Evolutionary conservation across 2,113 vertebrate species (phyloP), one percentile per base, ranked within the genome.

Genomic region (Triplophysa rosa): DNA sequence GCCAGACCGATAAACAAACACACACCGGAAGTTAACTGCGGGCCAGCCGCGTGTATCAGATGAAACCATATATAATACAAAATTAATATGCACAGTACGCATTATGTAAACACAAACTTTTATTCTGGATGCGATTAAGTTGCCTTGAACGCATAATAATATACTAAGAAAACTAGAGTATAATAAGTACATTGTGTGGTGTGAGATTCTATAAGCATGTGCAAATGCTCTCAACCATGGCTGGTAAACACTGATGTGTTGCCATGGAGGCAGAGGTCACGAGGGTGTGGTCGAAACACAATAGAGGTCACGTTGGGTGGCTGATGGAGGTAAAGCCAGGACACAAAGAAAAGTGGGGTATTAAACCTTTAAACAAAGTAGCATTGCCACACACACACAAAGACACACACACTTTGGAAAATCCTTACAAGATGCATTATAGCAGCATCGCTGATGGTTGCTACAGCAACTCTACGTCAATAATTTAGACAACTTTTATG

Each of bases 171-270:
- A n/a, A n/a, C n/a, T n/a, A n/a, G n/a, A n/a, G 9, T 42, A 42
- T 42, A 7, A 8, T 11, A 42, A 1, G 54, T n/a, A 4, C 0
- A 8, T n/a, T 6, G 1, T 56, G 19, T 56, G n/a, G 40, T 67
- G 19, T 45, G 37, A 4, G 37, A 67, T 66, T 42, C 64, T 66
- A 40, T 58, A 40, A 52, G 45, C 47, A 79, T 33, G 67, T 14
- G 61, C 23, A 24, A 63, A 72, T 71, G 75, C 40, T 80, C 42
- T 16, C 40, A 52, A 47, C 56, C 10, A 45, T 54, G 54, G 59
- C 59, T 24, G 76, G 29, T 23, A 23, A 29, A 29, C 40, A 80
- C 26, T 42, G 58, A 72, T 80, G 80, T 63, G 77, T 62, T 37
- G n/a, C 16, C 45, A 64, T 71, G 59, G 45, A 23, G 17, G 21